phyloP scores from a whole-genome alignment of 2,888 invertebrate genomes.

The Bellardia bayeri region DNA sequence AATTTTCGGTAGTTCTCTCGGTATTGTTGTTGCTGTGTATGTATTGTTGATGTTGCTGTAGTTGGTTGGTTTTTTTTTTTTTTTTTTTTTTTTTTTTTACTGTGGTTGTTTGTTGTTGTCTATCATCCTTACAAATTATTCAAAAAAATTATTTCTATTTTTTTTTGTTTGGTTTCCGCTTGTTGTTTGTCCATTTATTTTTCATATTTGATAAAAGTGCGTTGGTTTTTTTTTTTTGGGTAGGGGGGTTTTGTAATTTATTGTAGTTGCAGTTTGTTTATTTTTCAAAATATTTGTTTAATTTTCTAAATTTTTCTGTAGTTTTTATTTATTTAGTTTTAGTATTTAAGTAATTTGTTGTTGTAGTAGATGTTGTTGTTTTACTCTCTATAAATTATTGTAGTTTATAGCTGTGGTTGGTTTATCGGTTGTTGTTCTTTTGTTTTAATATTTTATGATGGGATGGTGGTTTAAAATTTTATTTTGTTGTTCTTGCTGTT shows the following conservation, averaged over 20 bases:
- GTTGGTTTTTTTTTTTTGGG: constrained; percentile 23
- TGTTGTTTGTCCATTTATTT: constrained; percentile 47
- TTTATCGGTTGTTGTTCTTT: constrained; percentile 47
- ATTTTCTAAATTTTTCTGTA: constrained; percentile 44
- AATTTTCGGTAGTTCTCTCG: constrained; percentile 59
- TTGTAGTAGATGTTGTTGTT: constrained; percentile 39
- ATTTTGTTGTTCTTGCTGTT: constrained; percentile 53
- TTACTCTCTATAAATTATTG: constrained; percentile 61
- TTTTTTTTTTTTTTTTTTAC: not conserved
- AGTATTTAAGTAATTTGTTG: constrained; percentile 29
- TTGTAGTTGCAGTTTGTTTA: constrained; percentile 47
- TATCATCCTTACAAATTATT: constrained; percentile 53
- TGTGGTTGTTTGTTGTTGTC: constrained; percentile 30
- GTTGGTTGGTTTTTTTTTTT: constrained; percentile 9
- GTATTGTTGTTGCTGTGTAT: constrained; percentile 38
- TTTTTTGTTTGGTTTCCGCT: constrained; percentile 3
- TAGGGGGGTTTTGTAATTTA: not conserved
- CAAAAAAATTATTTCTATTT: constrained; percentile 10
- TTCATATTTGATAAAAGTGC: constrained; percentile 39
- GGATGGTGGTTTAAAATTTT: constrained; percentile 65
- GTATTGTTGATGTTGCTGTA: not conserved
- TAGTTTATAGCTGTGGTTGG: constrained; percentile 72
- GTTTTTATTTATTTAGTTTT: constrained; percentile 29
- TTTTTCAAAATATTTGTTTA: constrained; percentile 45
- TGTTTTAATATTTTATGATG: constrained; percentile 58